Base-by-base conservation (phyloP, 2,797 vertebrate species). In the Onychomys torridus region DNA sequence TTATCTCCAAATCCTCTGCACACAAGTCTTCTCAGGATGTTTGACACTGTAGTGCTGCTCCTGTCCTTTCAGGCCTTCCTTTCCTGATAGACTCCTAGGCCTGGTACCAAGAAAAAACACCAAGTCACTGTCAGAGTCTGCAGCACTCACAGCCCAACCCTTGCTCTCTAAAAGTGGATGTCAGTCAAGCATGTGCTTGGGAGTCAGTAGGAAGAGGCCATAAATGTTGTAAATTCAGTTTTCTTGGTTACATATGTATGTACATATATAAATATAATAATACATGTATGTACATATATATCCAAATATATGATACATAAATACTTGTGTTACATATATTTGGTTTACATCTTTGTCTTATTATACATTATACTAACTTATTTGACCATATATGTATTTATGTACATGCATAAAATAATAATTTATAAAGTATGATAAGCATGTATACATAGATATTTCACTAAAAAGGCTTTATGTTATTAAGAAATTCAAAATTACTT, bases 401-500 rank as follows among this genome's bases (percentile, higher is more conserved):
- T 23, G 55, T 65, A 23, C 2, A 87, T 2, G 61, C 1, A 78
- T 52, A 49, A 73, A 71, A 75, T 85, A 75, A 52, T 57, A 37
- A 81, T 91, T 76, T 83, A 9, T 55, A 25, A 8, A 87, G 11
- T 59, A 29, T 65, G 4, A 75, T 32, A 93, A 83, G 55, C 13
- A 55, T 2, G 8, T 61, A 49, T 59, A 40, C 55, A 90, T 25
- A 73, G 1, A 37, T 17, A 89, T 63, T 93, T 71, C 10, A 84
- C 23, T 69, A 87, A 91, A 27, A 91, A 89, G 17, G 29, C 16
- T 90, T 89, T 93, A 84, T 81, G 82, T 52, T 90, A 34, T 83
- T 81, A 90, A 67, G 34, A 93, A 97, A 92, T 69, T 86, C 19
- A 93, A 79, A 52, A 73, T n/a, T 77, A 79, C 10, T 13, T 14